Evolutionary conservation across 2,888 invertebrate species (phyloP).

Genomic region (Dasypolia templi): DNA sequence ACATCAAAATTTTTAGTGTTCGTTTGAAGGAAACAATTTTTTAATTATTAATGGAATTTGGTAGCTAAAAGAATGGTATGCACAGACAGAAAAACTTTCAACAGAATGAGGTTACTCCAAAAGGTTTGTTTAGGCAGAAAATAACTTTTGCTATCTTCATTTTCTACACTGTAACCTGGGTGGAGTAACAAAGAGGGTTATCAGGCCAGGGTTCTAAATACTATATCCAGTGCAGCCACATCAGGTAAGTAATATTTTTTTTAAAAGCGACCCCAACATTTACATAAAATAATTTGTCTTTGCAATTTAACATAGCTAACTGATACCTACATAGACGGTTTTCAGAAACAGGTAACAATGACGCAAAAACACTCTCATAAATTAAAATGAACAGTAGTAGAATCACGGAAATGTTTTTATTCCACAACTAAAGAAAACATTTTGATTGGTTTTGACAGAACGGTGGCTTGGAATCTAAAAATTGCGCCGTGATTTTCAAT

Average conservation of each 20-base stretch:
- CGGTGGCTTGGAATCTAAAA: neutral
- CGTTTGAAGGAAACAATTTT: constrained; percentile 49
- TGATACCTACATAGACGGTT: neutral
- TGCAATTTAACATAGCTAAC: too few relatives aligned
- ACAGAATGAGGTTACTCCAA: constrained; percentile 24
- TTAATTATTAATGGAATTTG: constrained; percentile 56
- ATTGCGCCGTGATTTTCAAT: neutral
- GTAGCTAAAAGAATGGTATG: constrained; percentile 52
- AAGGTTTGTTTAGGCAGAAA: constrained; percentile 34
- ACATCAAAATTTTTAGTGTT: constrained; percentile 26
- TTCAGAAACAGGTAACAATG: neutral
- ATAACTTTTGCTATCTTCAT: too few relatives aligned
- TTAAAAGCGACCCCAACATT: neutral
- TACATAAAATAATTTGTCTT: neutral
- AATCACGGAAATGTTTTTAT: neutral
- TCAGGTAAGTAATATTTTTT: neutral
- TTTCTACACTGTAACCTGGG: neutral
- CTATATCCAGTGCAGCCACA: neutral
- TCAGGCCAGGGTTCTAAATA: neutral
- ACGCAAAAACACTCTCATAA: neutral
- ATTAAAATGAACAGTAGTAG: neutral
- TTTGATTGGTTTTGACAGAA: neutral
- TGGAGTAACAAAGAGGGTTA: neutral
- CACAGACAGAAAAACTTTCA: constrained; percentile 40
- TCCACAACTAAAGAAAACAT: too few relatives aligned